phyloP scores from a whole-genome alignment of 2,113 vertebrate species.

The Myotis brandtii region DNA sequence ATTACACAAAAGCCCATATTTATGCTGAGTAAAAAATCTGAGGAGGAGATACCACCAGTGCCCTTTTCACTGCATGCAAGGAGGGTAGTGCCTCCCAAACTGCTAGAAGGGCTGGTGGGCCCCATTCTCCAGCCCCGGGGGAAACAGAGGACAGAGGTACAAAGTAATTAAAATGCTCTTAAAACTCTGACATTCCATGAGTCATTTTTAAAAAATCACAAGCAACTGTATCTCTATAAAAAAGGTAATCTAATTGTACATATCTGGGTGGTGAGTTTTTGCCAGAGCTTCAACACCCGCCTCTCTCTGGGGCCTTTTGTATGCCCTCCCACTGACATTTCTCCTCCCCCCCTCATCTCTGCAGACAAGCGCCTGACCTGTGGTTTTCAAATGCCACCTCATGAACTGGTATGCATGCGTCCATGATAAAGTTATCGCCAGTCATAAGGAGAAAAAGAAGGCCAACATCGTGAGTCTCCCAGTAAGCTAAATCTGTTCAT shows the following conservation, averaged over 20 bases:
- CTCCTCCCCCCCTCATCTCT: not conserved
- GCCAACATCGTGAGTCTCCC: not conserved
- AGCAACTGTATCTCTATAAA: not conserved
- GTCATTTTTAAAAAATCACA: not conserved
- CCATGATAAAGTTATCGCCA: not conserved
- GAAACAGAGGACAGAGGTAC: not conserved
- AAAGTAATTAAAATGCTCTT: not conserved
- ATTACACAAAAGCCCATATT: slow-evolving; percentile 27
- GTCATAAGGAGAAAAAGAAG: slow-evolving; percentile 19
- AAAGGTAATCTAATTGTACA: not conserved
- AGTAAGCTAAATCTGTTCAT: not conserved
- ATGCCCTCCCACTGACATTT: not conserved
- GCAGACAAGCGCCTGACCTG: not conserved
- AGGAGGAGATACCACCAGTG: not conserved
- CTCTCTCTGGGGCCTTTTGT: not conserved
- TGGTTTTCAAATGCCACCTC: slow-evolving; percentile 8
- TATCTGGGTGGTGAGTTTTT: not conserved
- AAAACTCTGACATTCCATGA: not conserved
- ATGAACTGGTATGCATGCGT: not conserved
- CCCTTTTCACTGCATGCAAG: not conserved
- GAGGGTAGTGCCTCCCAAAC: not conserved
- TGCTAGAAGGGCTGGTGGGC: not conserved
- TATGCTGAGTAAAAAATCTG: not conserved
- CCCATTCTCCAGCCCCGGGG: not conserved
- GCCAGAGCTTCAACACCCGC: not conserved